Percentiles rank a stretch among this genome's conserved stretches.
Conservation (phyloP, 2,888 invertebrate species). For the Craniophora ligustri region DNA sequence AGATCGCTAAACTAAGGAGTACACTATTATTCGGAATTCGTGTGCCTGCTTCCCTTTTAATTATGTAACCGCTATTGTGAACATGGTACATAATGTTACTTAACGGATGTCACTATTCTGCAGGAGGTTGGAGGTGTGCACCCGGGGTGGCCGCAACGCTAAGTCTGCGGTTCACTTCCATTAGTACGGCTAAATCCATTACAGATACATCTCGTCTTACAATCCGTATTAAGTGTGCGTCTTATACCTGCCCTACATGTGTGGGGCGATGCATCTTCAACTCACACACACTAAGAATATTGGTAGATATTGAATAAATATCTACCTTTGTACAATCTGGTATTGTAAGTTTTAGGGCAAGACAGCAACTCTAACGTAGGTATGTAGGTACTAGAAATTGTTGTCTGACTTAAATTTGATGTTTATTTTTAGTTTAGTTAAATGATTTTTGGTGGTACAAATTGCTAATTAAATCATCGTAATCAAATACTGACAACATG, state of each 20-base stretch:
- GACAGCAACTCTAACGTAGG: too few species aligned
- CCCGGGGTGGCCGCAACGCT: slow-evolving; percentile 73
- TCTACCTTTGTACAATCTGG: too few species aligned
- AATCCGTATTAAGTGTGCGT: slow-evolving; percentile 41
- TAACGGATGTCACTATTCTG: slow-evolving; percentile 62
- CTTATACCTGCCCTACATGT: slow-evolving; percentile 21
- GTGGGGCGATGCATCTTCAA: slow-evolving; percentile 12
- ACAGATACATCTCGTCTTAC: slow-evolving; percentile 68
- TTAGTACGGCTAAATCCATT: slow-evolving; percentile 80
- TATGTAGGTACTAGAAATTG: too few species aligned
- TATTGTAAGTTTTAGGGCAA: too few species aligned
- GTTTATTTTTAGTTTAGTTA: too few species aligned
- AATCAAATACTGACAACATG: too few species aligned
- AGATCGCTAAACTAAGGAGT: slow-evolving; percentile 12
- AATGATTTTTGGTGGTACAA: too few species aligned
- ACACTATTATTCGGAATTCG: slow-evolving; percentile 18
- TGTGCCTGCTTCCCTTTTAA: slow-evolving; percentile 39
- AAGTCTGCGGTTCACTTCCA: slow-evolving; percentile 81
- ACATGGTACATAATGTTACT: slow-evolving; percentile 36
- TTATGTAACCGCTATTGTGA: slow-evolving; percentile 47
- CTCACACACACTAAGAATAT: too few species aligned
- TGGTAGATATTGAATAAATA: too few species aligned
- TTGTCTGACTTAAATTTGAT: too few species aligned
- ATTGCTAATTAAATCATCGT: too few species aligned
- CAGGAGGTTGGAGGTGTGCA: slow-evolving; percentile 60